These are phyloP conservation scores for Phylloscopus trochiloides DNA, from an alignment of 2,113 vertebrate species.

Conservation along the genomic window DNA sequence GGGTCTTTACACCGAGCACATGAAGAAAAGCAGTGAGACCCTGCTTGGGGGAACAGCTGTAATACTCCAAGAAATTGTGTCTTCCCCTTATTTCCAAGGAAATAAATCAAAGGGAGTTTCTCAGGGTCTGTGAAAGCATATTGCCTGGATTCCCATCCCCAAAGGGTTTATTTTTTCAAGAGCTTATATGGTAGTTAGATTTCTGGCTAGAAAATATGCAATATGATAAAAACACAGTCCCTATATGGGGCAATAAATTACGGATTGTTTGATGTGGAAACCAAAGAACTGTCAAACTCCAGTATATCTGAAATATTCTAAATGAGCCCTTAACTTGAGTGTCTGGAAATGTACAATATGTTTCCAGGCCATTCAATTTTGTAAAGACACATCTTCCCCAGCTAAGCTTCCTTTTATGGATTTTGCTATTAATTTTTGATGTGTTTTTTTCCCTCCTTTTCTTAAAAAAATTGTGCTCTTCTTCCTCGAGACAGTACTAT, in stretches of 20 bases:
- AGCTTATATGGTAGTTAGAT: conserved; percentile 45
- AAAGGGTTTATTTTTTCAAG: conserved; percentile 19
- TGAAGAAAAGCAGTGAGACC: background rate
- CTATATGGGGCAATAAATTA: conserved; percentile 35
- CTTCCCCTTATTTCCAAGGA: conserved; percentile 30
- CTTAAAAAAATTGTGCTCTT: background rate
- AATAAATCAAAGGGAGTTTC: conserved; percentile 62
- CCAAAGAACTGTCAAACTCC: conserved; percentile 59
- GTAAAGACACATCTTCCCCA: background rate
- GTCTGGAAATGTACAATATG: conserved; percentile 50
- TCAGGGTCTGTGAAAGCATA: conserved; percentile 52
- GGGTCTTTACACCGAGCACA: fast-evolving
- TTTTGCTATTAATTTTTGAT: background rate
- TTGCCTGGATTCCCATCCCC: conserved; percentile 33
- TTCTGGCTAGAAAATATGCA: conserved; percentile 55
- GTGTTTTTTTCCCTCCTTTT: background rate
- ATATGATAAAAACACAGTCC: conserved; percentile 53
- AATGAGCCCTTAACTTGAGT: conserved; percentile 32
- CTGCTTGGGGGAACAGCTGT: conserved; percentile 13
- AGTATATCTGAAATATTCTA: conserved; percentile 48
- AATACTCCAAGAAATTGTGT: background rate
- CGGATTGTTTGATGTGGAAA: conserved; percentile 59
- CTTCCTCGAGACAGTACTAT: background rate
- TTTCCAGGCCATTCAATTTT: conserved; percentile 28
- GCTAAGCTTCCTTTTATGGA: conserved; percentile 32